Evolutionary conservation across 2,888 invertebrate species (phyloP).

Genomic region (Elegia similella): DNA sequence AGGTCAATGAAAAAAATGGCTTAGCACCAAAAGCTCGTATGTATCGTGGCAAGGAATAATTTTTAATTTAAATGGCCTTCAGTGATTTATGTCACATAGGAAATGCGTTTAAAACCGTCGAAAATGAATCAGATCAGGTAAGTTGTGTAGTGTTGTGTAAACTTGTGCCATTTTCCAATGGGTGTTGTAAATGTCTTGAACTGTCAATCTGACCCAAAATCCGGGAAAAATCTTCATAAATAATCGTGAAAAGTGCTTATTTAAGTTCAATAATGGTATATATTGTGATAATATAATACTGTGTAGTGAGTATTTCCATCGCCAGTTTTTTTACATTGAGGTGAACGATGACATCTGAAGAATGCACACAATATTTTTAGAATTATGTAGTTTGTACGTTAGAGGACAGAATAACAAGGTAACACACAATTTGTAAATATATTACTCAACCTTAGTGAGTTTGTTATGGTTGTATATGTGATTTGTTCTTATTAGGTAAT

Average conservation of each 20-base stretch:
- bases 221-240: constrained; percentile 57
- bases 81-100: constrained; percentile 80
- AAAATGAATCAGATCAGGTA: constrained; percentile 80
- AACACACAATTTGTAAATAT: constrained; percentile 46
- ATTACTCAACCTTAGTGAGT: constrained; percentile 31
- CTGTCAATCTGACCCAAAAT: constrained; percentile 78
- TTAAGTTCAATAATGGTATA: constrained; percentile 19
- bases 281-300: constrained; percentile 10
- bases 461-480: background rate
- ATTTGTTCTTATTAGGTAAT: constrained; percentile 37
- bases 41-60: constrained; percentile 79
- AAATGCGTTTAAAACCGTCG: constrained; percentile 77
- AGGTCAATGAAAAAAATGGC: constrained; percentile 82
- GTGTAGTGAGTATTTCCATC: constrained; percentile 29
- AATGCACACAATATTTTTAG: constrained; percentile 79
- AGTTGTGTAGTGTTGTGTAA: constrained; percentile 53
- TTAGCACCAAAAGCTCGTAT: constrained; percentile 74
- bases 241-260: constrained; percentile 45
- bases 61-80: constrained; percentile 82
- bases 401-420: constrained; percentile 70
- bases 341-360: constrained; percentile 69
- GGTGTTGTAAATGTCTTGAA: constrained; percentile 72
- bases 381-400: constrained; percentile 72
- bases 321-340: constrained; percentile 36
- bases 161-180: constrained; percentile 59